Conservation (phyloP, 2,888 invertebrate genomes). For the Diachrysia chrysitis region DNA sequence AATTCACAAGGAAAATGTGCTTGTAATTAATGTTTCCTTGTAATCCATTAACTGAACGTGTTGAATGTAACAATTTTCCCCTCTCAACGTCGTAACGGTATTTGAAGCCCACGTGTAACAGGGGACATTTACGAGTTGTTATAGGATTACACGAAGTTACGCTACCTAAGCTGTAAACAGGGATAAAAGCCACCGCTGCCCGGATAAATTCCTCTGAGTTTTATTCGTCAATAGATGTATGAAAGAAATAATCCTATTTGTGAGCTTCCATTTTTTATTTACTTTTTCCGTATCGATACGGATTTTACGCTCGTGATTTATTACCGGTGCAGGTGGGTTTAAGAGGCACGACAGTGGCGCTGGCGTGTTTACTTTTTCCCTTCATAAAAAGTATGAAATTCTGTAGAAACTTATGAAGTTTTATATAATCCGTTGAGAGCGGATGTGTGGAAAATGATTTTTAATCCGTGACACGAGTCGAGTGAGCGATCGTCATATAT, state of each 20-base stretch:
- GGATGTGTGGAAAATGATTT: constrained; percentile 6
- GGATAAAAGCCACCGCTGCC: constrained; percentile 6
- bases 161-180: constrained; percentile 5
- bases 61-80: not conserved
- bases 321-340: constrained; percentile 46
- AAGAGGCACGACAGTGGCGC: constrained; percentile 19
- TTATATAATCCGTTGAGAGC: constrained; percentile 1
- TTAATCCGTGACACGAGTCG: not conserved
- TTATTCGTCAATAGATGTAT: constrained; percentile 4
- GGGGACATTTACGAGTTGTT: constrained; percentile 2
- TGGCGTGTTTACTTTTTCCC: constrained; percentile 37
- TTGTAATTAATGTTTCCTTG: not conserved
- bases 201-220: not conserved
- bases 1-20: not conserved
- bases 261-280: constrained; percentile 20
- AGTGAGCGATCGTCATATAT: too few relatives aligned
- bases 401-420: constrained; percentile 21
- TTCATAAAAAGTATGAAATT: constrained; percentile 36
- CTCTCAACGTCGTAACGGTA: not conserved
- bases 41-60: not conserved
- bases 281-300: constrained; percentile 35
- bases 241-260: constrained; percentile 3
- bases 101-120: constrained; percentile 2
- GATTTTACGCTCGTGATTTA: constrained; percentile 50
- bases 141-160: constrained; percentile 2